Evolutionary conservation across 2,888 invertebrate species (phyloP).

Genomic region (Escarpia spicata): DNA sequence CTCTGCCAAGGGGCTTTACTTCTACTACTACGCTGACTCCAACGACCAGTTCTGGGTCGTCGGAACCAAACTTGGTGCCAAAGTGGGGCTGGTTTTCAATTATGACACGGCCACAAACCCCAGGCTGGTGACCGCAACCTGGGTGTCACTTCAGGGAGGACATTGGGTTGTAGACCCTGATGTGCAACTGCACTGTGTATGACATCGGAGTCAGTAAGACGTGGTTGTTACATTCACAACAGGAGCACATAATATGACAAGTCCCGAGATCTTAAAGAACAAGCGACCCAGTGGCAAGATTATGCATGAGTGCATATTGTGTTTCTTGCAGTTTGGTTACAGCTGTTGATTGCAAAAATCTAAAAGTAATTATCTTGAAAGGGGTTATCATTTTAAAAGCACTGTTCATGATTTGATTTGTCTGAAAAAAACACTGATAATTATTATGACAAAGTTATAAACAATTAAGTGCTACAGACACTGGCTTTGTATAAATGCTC

Average conservation of each 20-base stretch:
- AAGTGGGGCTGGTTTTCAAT: background rate
- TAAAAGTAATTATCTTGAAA: background rate
- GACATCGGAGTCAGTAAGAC: background rate
- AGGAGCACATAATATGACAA: background rate
- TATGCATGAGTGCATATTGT: background rate
- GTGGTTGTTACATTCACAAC: background rate
- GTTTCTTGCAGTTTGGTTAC: background rate
- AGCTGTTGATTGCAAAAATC: background rate
- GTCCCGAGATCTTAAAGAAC: background rate
- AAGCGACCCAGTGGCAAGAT: background rate
- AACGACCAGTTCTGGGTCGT: background rate
- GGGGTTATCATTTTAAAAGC: background rate
- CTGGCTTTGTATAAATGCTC: background rate
- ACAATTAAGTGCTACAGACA: background rate
- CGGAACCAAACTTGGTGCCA: background rate
- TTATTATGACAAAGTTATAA: background rate
- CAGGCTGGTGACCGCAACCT: background rate
- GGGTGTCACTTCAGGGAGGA: constrained; percentile 5
- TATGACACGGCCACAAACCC: background rate
- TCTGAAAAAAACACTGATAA: background rate
- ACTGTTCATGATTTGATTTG: background rate
- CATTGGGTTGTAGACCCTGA: constrained; percentile 13
- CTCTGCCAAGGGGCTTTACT: background rate
- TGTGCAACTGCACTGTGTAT: background rate
- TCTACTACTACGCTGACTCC: background rate